A percentile compares a stretch with the other conserved stretches of the same genome.
phyloP scores from a whole-genome alignment of 2,888 invertebrate genomes.

The Scaptomyza caliginosa region DNA sequence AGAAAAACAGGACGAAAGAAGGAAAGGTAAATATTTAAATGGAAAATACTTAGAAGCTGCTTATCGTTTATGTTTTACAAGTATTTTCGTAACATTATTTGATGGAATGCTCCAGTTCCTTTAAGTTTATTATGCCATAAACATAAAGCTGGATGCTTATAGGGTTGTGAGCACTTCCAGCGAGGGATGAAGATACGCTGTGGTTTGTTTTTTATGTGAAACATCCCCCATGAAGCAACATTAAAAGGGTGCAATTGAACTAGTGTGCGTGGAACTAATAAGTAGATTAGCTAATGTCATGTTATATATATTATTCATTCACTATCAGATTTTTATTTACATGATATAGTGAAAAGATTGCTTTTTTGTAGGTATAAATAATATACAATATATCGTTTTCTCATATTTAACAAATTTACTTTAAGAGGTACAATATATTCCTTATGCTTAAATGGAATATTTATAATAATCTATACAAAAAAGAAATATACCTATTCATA shows the following conservation, averaged over 20 bases:
- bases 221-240: slow-evolving; percentile 34
- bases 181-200: slow-evolving; percentile 12
- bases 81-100: too few species aligned
- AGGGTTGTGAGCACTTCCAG: background rate
- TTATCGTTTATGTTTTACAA: too few species aligned
- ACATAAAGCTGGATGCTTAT: background rate
- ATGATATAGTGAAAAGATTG: too few species aligned
- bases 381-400: too few species aligned
- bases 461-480: too few species aligned
- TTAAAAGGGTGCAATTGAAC: slow-evolving; percentile 3
- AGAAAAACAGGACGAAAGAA: slow-evolving; percentile 1
- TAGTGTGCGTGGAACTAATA: background rate
- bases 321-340: too few species aligned
- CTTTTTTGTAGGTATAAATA: too few species aligned
- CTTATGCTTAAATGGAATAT: background rate
- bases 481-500: background rate
- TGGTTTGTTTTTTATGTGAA: background rate
- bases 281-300: background rate
- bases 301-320: background rate
- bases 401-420: too few species aligned
- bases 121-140: background rate
- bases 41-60: too few species aligned
- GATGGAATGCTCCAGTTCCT: background rate
- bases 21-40: background rate
- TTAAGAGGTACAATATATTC: too few species aligned